A percentile compares a stretch with the other conserved stretches of the same genome.
Evolutionary conservation across 53 echinoderm and acorn worm genomes (phyloP).

Genomic region (Arbacia lixula): DNA sequence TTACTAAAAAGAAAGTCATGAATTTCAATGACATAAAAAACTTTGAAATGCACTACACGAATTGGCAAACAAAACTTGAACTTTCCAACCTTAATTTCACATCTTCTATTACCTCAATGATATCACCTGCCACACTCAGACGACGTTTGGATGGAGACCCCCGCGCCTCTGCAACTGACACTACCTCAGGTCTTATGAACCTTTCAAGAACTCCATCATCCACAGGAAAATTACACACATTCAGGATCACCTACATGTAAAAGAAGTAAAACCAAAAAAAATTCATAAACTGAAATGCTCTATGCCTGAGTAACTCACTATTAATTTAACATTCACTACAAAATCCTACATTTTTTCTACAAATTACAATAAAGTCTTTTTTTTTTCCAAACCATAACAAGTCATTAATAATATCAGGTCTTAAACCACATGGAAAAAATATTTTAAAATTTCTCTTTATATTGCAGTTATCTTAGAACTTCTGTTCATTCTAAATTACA

Average conservation of each 20-base stretch:
- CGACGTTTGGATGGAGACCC: conserved; percentile 3
- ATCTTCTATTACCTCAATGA: conserved; percentile 4
- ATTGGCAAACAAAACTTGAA: too few relatives aligned
- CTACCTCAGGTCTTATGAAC: conserved; percentile 5
- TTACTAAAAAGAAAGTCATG: too few relatives aligned
- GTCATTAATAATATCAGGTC: too few relatives aligned
- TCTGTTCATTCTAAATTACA: too few relatives aligned
- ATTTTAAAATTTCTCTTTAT: too few relatives aligned
- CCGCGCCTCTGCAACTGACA: conserved; percentile 11
- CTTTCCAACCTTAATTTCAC: too few relatives aligned
- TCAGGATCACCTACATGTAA: conserved; percentile 5
- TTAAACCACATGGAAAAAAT: too few relatives aligned
- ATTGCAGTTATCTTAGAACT: too few relatives aligned
- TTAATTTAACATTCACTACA: not conserved
- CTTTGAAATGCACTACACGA: too few relatives aligned
- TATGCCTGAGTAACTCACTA: conserved; percentile 5
- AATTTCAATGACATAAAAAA: too few relatives aligned
- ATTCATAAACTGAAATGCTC: conserved; percentile 6
- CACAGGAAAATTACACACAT: conserved; percentile 5
- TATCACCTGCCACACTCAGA: conserved; percentile 16
- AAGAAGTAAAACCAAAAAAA: conserved; percentile 12
- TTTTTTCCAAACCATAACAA: too few relatives aligned
- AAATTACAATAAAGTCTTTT: not conserved
- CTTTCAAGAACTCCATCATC: conserved; percentile 4
- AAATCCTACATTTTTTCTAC: conserved; percentile 3